Evolutionary conservation across 2,888 invertebrate genomes (phyloP), one percentile per base, ranked within the genome.

Genomic region (Macrosoma leucophasiata): DNA sequence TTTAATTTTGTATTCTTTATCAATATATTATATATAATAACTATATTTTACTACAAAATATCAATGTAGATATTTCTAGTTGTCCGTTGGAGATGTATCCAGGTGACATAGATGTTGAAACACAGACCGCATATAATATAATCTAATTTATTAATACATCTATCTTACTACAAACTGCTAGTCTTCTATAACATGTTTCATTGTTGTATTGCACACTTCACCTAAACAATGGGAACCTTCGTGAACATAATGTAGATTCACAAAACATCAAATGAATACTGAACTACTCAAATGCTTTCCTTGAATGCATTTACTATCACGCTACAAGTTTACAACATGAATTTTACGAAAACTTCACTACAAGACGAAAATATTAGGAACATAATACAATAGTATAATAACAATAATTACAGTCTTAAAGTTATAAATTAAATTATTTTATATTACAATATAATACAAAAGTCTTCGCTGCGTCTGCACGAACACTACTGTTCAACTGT

Each of bases 1-100:
- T 84, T 82, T 82, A 84, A 74, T 84, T 78, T 69, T 74, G 67
- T 69, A 68, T 72, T 75, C 58, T 76, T 78, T 77, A 84, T 72
- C 71, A 78, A 84, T 84, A 84, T 84, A 84, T 82, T 84, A 84
- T 79, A 76, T 82, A 64, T 76, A 73, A 72, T 79, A 74, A 74
- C 63, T 77, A 72, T 76, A 73, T 75, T 77, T 77, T 77, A 71
- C 82, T 82, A 78, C 67, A 58, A 61, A 62, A 59, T 70, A 67
- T 62, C 62, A 62, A 58, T 62, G 51, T 68, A 62, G 67, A 60
- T 65, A 62, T 55, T 47, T 58, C 56, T 58, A 64, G 52, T 55
- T 58, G 62, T 65, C 63, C 56, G 43, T 52, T 45, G 45, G 33
- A 47, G 34, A 31, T 35, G 50, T 52, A 42, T 48, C 50, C 49